These are phyloP conservation scores for Zaprionus capensis DNA, from an alignment of 1,140 invertebrate species.

Conservation along the genomic window DNA sequence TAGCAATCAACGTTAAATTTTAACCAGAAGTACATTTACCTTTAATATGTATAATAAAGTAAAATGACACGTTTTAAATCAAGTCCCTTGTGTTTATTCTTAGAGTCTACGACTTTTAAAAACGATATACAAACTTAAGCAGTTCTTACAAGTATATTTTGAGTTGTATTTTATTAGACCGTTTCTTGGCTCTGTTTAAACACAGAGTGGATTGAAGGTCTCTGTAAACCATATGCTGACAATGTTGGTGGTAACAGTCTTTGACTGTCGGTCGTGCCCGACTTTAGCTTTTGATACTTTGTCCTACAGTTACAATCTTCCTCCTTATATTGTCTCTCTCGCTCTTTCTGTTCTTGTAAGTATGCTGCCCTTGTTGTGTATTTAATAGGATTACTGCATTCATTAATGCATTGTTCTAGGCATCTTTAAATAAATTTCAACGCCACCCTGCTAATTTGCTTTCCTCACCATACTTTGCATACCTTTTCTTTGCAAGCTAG, in stretches of 20 bases:
- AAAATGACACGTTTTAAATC: background rate
- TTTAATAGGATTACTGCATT: constrained; percentile 82
- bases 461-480: background rate
- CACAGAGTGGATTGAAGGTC: no score
- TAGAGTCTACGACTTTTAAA: no score
- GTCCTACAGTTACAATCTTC: constrained; percentile 13
- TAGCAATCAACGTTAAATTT: constrained; percentile 1
- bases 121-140: no score
- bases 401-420: constrained; percentile 79
- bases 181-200: no score
- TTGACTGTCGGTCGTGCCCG: no score
- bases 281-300: background rate
- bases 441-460: constrained; percentile 26
- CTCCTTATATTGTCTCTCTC: constrained; percentile 18
- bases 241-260: background rate
- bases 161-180: background rate
- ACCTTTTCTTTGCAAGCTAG: background rate
- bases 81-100: background rate
- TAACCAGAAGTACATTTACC: background rate
- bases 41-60: background rate
- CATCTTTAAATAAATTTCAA: constrained; percentile 80
- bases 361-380: constrained; percentile 48
- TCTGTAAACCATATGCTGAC: background rate
- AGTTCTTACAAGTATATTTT: background rate
- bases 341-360: constrained; percentile 43